Conservation (phyloP, 2,113 vertebrate species). For the Ardeotis arabs region DNA sequence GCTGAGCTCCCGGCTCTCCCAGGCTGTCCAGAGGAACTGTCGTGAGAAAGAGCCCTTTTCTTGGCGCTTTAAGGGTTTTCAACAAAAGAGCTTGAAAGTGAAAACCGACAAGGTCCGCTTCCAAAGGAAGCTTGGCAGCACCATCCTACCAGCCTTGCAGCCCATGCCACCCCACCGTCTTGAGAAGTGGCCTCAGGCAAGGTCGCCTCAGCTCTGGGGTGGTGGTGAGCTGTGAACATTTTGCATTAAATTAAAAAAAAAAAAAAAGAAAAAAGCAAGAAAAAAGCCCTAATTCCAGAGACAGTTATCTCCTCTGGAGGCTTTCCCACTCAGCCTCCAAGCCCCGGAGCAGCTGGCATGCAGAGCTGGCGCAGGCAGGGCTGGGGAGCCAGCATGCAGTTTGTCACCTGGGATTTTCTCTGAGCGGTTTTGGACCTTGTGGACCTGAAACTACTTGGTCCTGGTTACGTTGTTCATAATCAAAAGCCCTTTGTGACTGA, state of each 20-base stretch:
- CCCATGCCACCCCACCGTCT: background rate
- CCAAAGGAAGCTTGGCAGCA: conserved; percentile 43
- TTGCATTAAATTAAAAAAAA: background rate
- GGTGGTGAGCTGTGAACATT: background rate
- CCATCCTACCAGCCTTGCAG: background rate
- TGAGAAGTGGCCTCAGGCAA: background rate
- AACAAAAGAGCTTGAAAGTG: conserved; percentile 44
- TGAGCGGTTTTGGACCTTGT: background rate
- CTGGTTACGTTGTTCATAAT: background rate
- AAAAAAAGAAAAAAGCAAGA: background rate
- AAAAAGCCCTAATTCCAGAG: background rate
- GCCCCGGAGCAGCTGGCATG: background rate
- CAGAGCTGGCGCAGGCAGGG: background rate
- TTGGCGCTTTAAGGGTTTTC: background rate
- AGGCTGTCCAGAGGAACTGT: background rate
- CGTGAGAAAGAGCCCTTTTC: conserved; percentile 32
- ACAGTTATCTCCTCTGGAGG: background rate
- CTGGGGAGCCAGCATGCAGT: background rate
- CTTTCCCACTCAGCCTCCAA: background rate
- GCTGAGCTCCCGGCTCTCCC: background rate
- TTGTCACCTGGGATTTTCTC: background rate
- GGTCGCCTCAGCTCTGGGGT: background rate
- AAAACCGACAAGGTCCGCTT: conserved; percentile 18
- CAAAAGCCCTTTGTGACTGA: background rate
- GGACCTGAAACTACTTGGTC: background rate